These are phyloP conservation scores for Rynchops niger DNA, from an alignment of 2,113 vertebrate genomes.

Conservation along the genomic window DNA sequence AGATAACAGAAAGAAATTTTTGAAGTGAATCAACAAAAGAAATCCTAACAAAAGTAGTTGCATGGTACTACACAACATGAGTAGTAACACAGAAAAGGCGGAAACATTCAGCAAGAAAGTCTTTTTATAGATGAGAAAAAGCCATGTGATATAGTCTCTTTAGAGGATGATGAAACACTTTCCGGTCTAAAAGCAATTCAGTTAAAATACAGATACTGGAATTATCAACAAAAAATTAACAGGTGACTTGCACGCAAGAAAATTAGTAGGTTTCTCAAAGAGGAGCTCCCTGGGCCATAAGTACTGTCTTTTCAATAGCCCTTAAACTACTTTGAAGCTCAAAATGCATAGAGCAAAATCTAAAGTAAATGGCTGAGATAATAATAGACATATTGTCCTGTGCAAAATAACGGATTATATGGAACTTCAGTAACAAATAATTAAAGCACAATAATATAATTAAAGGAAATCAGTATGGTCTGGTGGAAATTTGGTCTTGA, in stretches of 20 bases:
- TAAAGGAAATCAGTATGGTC: not conserved
- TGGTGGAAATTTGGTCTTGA: conserved; percentile 14
- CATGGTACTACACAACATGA: not conserved
- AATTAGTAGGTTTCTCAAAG: not conserved
- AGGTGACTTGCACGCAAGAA: not conserved
- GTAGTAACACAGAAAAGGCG: not conserved
- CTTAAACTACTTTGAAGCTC: not conserved
- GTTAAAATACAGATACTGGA: not conserved
- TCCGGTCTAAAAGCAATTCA: not conserved
- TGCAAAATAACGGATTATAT: not conserved
- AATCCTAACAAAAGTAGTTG: not conserved
- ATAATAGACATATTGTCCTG: not conserved
- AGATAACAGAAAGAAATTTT: not conserved
- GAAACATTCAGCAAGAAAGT: not conserved
- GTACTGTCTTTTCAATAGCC: not conserved
- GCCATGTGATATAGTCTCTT: not conserved
- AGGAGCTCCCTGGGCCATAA: not conserved
- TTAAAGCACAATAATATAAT: not conserved
- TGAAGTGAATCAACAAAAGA: not conserved
- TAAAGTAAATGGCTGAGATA: not conserved
- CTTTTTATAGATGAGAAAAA: not conserved
- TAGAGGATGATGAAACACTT: not conserved
- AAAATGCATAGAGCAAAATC: not conserved
- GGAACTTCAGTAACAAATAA: not conserved
- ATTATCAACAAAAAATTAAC: not conserved